Base-by-base conservation (phyloP, 1,140 invertebrate species). In the Diorhabda elongata region DNA sequence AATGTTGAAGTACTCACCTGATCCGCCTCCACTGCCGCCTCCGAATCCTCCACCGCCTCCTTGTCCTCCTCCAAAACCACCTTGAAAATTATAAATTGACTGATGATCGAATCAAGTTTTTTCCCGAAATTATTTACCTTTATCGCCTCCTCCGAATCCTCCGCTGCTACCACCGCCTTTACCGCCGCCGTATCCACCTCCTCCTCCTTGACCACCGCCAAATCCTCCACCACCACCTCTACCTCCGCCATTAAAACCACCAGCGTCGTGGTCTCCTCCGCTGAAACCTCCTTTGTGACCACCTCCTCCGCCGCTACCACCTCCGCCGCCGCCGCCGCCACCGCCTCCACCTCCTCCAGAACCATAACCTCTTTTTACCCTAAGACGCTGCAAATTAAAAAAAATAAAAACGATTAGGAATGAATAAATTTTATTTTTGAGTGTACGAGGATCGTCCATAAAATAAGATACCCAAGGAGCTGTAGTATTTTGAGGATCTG, bases 41-140 rank as follows among this genome's bases (percentile, higher is more conserved):
- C 73, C 72, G 64, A 66, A 61, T 52, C 67, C n/a, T 56, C 74
- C 67, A 67, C 69, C 66, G 52, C 70, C 67, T n/a, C 66, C 45
- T 11, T 7, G 64, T 59, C 68, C 62, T 42, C 74, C 73, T 45
- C 72, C 66, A 58, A 11, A 9, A 42, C 64, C 47, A 3, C 47
- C 47, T 52, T 9, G 6, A 47, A 5, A 5, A 52, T 4, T 52
- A 9, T 52, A 9, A 52, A 11, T 11, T 11, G 11, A 11, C 11
- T 11, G 11, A 11, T 11, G 11, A 11, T 11, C 11, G 11, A 11
- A 11, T 11, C 11, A 11, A 11, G 11, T 11, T 11, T 11, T 11
- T 11, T 11, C 11, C 11, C 11, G 11, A 11, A 11, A 11, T 11
- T 11, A 11, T 11, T 11, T 11, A 11, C 11, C 11, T 11, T 9